Percentiles rank a stretch among this genome's conserved stretches.
phyloP scores from a whole-genome alignment of 2,113 vertebrate species.

The Nerophis lumbriciformis region DNA sequence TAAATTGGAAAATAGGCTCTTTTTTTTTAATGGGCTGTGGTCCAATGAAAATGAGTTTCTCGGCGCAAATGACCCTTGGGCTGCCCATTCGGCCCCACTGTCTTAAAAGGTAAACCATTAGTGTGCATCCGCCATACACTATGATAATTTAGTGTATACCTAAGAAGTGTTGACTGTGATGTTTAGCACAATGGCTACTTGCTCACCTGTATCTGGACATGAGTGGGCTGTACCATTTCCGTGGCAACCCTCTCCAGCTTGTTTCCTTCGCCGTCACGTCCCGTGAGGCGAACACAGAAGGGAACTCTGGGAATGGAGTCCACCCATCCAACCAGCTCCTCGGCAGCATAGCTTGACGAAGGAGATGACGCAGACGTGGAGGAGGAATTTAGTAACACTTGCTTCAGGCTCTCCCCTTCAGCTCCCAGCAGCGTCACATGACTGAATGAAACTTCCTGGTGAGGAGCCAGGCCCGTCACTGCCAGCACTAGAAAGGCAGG shows the following conservation, averaged over 20 bases:
- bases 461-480: slow-evolving; percentile 56
- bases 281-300: slow-evolving; percentile 64
- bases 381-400: slow-evolving; percentile 62
- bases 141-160: no score
- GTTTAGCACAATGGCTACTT: background rate
- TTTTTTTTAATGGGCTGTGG: no score
- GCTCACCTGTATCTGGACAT: slow-evolving; percentile 68
- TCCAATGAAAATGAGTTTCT: no score
- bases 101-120: no score
- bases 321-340: slow-evolving; percentile 66
- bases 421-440: slow-evolving; percentile 63
- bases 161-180: background rate
- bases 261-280: slow-evolving; percentile 59
- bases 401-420: slow-evolving; percentile 56
- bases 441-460: slow-evolving; percentile 58
- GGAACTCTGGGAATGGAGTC: slow-evolving; percentile 60
- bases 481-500: slow-evolving; percentile 66
- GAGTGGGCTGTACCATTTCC: slow-evolving; percentile 68
- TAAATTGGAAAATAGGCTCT: no score
- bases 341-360: slow-evolving; percentile 19
- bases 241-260: slow-evolving; percentile 67
- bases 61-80: no score
- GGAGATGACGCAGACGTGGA: slow-evolving; percentile 27
- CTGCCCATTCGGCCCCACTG: no score
- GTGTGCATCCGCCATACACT: no score